These are phyloP conservation scores for Drosophila miranda DNA, from an alignment of 1,140 invertebrate genomes.

Conservation along the genomic window DNA sequence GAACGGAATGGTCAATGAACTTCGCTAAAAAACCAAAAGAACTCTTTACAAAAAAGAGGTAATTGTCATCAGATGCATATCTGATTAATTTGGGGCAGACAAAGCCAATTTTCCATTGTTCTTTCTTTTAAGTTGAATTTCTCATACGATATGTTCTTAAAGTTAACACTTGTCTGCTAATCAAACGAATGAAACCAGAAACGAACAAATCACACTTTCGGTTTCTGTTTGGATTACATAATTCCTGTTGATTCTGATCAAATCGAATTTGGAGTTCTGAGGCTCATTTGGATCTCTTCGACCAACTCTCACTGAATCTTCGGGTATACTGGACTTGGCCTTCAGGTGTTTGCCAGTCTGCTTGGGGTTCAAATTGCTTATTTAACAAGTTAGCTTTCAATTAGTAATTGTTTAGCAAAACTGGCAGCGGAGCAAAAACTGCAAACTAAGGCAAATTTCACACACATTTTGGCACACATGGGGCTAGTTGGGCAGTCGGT, in stretches of 20 bases:
- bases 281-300: background rate
- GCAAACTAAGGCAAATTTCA: constrained; percentile 61
- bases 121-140: constrained; percentile 14
- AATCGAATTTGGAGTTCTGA: constrained; percentile 21
- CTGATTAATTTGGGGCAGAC: constrained; percentile 13
- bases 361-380: constrained; percentile 34
- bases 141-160: background rate
- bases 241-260: constrained; percentile 11
- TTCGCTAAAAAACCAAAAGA: constrained; percentile 7
- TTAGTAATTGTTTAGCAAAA: constrained; percentile 59
- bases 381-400: constrained; percentile 63
- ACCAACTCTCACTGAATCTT: constrained; percentile 2
- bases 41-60: background rate
- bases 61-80: constrained; percentile 2
- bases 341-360: constrained; percentile 37
- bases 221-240: constrained; percentile 54
- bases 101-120: background rate
- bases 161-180: constrained; percentile 45
- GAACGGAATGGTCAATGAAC: constrained; percentile 64
- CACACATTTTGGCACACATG: constrained; percentile 51
- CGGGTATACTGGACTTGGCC: background rate
- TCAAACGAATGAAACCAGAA: constrained; percentile 27
- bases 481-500: background rate
- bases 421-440: constrained; percentile 50
- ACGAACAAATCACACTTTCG: constrained; percentile 58